A percentile compares a stretch with the other conserved stretches of the same genome.
Evolutionary conservation across 1,140 invertebrate species (phyloP).

Genomic region (Drosophila funebris): DNA sequence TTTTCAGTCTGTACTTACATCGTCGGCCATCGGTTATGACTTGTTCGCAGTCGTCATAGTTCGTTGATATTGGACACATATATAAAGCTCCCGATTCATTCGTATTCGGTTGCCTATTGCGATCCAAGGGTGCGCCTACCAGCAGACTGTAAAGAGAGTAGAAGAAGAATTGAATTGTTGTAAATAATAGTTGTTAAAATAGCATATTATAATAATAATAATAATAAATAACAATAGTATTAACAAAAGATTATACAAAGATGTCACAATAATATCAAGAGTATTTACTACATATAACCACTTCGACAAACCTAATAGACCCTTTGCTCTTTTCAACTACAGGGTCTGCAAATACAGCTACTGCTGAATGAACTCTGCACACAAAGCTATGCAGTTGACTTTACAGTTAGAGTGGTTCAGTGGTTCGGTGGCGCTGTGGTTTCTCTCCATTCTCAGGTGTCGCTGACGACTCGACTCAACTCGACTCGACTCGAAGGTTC

Average conservation of each 20-base stretch:
- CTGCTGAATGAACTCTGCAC: too few relatives aligned
- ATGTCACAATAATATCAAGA: too few relatives aligned
- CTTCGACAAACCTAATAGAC: too few relatives aligned
- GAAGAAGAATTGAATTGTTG: neutral
- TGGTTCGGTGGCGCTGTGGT: neutral
- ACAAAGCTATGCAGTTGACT: neutral
- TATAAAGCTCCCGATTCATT: conserved; percentile 94
- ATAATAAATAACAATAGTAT: too few relatives aligned
- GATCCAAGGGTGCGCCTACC: conserved; percentile 94
- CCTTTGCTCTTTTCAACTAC: too few relatives aligned
- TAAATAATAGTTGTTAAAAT: too few relatives aligned
- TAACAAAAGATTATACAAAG: too few relatives aligned
- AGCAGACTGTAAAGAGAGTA: conserved; percentile 88
- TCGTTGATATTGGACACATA: conserved; percentile 91
- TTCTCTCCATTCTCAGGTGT: conserved; percentile 15
- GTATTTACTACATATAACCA: too few relatives aligned
- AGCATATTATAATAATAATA: too few relatives aligned
- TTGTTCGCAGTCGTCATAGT: conserved; percentile 90
- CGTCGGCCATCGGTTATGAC: conserved; percentile 93
- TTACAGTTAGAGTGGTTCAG: neutral
- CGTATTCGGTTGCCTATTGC: conserved; percentile 93
- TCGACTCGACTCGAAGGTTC: neutral
- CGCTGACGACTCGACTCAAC: neutral
- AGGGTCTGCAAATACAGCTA: too few relatives aligned
- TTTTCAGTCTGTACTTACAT: conserved; percentile 86